Base-by-base conservation (phyloP, 2,113 vertebrate species). In the Aegotheles bennettii region DNA sequence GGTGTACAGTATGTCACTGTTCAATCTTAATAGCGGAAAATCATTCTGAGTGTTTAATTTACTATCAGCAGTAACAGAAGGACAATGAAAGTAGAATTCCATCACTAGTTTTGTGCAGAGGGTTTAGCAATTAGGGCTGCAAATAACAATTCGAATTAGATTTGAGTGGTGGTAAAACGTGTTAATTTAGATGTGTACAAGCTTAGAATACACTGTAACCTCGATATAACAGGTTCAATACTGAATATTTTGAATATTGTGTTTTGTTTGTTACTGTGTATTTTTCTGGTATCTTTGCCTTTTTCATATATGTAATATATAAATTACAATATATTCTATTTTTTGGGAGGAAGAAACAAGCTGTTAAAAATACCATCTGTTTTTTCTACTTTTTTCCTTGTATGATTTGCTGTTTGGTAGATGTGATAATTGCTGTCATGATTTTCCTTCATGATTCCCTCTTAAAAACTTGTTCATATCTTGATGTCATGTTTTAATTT, bases 21-120 rank as follows among this genome's bases (percentile, higher is more conserved):
- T 96, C 96, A 95, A 74, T 96, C 95, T 97, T 97, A 97, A 97
- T 97, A 97, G 93, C 95, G 84, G 81, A 96, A 96, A 97, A 97
- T 97, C 85, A 91, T 96, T 95, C 81, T 89, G 87, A 97, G 92
- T 96, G 95, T 94, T 98, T 97, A 91, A 97, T 98, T 96, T 97
- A 89, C 76, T 92, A 84, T 93, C 84, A 85, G 56, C 51, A 82
- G 21, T 84, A 94, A 94, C 83, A 86, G 38, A 53, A 47, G 42
- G 20, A 63, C 94, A 96, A 97, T 92, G 92, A 96, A 96, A 96
- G 85, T 33, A 95, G 67, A 85, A 96, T 78, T 95, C 85, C 67
- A 77, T 94, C 92, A 91, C 80, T 88, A 86, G 80, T 91, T 94
- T 82, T 57, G 31, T 87, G 51, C 59, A 95, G 77, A 96, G 59